Evolutionary conservation across 2,888 invertebrate species (phyloP), one percentile per base, ranked within the genome.

Genomic region (Zele albiditarsus): DNA sequence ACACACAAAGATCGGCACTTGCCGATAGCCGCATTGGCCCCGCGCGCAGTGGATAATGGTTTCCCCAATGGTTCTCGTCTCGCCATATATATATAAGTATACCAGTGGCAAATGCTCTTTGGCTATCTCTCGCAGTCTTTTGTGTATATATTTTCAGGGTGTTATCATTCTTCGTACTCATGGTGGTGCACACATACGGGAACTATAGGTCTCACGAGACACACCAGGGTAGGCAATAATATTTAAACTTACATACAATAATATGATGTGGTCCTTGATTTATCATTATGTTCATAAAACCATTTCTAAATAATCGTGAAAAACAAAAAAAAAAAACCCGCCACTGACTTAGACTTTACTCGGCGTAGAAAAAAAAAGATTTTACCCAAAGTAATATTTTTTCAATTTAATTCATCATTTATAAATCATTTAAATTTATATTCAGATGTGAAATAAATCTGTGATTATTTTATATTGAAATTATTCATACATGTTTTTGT

Each of bases 1-100:
- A 84, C 86, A 82, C 84, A 67, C 72, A 62, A 72, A 85, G 87
- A 87, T 87, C 80, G 83, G 80, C 82, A 81, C 73, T 74, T 81
- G 71, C 76, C 80, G 87, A 87, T 87, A 87, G 80, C 83, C 81
- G 38, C 38, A 38, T 38, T 38, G 38, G 38, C 38, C 78, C 72
- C 82, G 81, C 77, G 83, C 83, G 79, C 81, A 83, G 78, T 78
- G 84, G 84, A 84, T 86, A 87, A 85, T 86, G 81, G 84, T 78
- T 79, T 79, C 72, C 71, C 73, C 71, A 63, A 60, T 66, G 75
- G 74, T 78, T 66, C 75, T 62, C 76, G 73, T 71, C 72, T 66
- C 69, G 31, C 58, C 72, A 38, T 65, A 62, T n/a, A 20, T 12
- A n/a, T 63, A 20, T 38, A n/a, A n/a, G 33, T 63, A 63, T n/a